Percentiles rank a stretch among this genome's conserved stretches.
Evolutionary conservation across 2,888 invertebrate species (phyloP).

Genomic region (Macrophya annulata): DNA sequence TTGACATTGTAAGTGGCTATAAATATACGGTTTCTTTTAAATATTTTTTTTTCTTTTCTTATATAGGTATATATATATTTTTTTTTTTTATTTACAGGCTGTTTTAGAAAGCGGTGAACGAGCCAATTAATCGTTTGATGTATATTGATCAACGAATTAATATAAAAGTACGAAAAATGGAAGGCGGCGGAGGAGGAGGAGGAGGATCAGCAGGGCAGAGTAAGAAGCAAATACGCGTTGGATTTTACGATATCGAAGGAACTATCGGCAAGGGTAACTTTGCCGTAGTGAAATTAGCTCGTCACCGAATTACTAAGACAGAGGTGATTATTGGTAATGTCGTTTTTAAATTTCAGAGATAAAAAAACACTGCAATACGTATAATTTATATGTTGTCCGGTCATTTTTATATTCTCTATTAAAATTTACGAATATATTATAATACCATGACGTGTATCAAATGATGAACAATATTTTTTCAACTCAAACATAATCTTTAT

Average conservation of each 20-base stretch:
- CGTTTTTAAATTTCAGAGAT: not conserved
- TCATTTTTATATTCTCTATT: not conserved
- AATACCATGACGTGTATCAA: not conserved
- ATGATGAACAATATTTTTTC: not conserved
- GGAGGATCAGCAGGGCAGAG: slow-evolving; percentile 66
- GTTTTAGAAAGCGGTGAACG: slow-evolving; percentile 56
- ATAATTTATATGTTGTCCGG: not conserved
- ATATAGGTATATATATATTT: not conserved
- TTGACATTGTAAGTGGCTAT: not conserved
- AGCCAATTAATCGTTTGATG: slow-evolving; percentile 54
- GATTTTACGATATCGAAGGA: slow-evolving; percentile 98
- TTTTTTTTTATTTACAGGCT: slow-evolving; percentile 57
- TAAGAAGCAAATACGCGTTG: slow-evolving; percentile 89
- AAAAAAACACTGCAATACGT: not conserved
- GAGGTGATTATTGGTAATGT: slow-evolving; percentile 86
- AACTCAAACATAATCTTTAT: slow-evolving; percentile 70
- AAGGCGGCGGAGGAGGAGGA: slow-evolving; percentile 63
- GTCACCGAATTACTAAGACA: slow-evolving; percentile 98
- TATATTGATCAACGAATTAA: slow-evolving; percentile 47
- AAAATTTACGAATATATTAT: not conserved
- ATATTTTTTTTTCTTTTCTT: not conserved
- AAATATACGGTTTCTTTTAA: slow-evolving; percentile 19
- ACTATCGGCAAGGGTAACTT: slow-evolving; percentile 99
- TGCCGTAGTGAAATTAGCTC: slow-evolving; percentile 98
- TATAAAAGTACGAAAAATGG: slow-evolving; percentile 66